Percentiles rank a stretch among this genome's conserved stretches.
Conservation (phyloP, 2,113 vertebrate genomes). For the Syrrhaptes paradoxus region DNA sequence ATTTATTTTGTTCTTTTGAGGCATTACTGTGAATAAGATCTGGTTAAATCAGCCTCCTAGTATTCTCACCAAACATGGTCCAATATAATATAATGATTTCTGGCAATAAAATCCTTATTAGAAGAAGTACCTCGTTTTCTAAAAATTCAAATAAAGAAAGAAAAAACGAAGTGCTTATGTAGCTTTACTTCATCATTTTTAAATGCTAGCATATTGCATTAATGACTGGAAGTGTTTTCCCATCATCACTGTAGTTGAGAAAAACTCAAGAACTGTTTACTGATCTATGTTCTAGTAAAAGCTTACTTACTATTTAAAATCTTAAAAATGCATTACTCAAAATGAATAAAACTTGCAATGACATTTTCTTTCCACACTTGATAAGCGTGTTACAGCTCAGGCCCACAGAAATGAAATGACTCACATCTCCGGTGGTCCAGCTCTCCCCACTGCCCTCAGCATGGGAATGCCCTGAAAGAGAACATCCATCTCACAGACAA, state of each 20-base stretch:
- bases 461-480: neutral
- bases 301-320: neutral
- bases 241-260: neutral
- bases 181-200: neutral
- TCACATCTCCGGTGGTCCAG: accelerated
- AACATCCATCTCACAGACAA: neutral
- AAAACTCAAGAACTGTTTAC: neutral
- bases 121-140: neutral
- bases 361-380: neutral
- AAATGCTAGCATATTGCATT: neutral
- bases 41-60: neutral
- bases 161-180: neutral
- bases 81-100: conserved; percentile 33
- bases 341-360: neutral
- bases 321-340: neutral
- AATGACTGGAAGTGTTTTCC: neutral
- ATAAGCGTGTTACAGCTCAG: accelerated
- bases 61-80: neutral
- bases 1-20: conserved; percentile 8
- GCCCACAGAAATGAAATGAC: too few relatives aligned
- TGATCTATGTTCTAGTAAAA: neutral
- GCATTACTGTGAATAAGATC: neutral
- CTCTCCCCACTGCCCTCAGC: accelerated
- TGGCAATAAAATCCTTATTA: conserved; percentile 28
- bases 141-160: neutral